Percentiles rank a stretch among this genome's conserved stretches.
Evolutionary conservation across 2,888 invertebrate species (phyloP).

Genomic region (Phyllotreta cruciferae): DNA sequence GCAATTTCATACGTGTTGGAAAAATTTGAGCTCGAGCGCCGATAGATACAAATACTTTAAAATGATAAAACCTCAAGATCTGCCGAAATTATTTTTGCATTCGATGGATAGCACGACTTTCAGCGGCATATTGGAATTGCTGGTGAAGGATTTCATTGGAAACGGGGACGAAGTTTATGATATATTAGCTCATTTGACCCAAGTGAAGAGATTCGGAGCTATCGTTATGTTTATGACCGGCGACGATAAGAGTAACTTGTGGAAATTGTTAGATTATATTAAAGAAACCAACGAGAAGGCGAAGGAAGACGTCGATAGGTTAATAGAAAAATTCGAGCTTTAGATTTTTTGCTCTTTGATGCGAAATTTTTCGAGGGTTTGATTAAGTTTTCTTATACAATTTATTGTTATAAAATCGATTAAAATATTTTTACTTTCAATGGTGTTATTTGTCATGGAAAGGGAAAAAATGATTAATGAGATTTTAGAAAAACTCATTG

Average conservation of each 20-base stretch:
- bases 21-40: conserved; percentile 61
- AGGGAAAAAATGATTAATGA: no score
- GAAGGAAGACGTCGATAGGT: conserved; percentile 52
- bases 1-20: conserved; percentile 72
- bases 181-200: conserved; percentile 64
- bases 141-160: conserved; percentile 62
- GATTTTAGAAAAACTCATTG: no score
- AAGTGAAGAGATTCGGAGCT: conserved; percentile 71
- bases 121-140: conserved; percentile 65
- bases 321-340: conserved; percentile 58
- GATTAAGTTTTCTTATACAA: no score
- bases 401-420: no score
- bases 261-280: conserved; percentile 55
- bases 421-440: no score
- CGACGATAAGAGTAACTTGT: conserved; percentile 64
- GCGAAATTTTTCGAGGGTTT: no score
- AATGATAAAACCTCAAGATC: conserved; percentile 63
- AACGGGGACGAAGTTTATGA: conserved; percentile 59
- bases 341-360: conserved; percentile 38
- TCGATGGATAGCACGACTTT: conserved; percentile 71
- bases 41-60: conserved; percentile 69
- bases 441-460: no score
- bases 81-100: conserved; percentile 71
- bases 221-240: conserved; percentile 69
- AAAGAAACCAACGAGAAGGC: conserved; percentile 48